phyloP scores from a whole-genome alignment of 2,113 vertebrate species.

The Percopsis transmontana region DNA sequence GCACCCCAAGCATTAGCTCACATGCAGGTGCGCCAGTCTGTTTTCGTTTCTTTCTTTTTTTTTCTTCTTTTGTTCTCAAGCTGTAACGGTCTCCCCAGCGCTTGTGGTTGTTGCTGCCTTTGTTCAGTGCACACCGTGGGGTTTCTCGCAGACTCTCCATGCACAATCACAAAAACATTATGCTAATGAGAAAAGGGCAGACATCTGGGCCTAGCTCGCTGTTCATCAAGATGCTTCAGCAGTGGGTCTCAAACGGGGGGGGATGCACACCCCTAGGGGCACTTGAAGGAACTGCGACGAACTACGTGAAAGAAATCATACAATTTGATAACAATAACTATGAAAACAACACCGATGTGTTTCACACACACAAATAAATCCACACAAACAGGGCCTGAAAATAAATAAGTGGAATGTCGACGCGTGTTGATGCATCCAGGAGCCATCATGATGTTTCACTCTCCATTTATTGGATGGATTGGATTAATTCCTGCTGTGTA shows the following conservation, averaged over 20 bases:
- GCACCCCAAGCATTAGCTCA: constrained; percentile 52
- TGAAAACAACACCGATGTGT: no score
- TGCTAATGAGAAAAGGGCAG: constrained; percentile 63
- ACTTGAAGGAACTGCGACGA: no score
- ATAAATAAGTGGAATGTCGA: no score
- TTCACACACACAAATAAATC: no score
- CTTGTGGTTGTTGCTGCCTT: constrained; percentile 77
- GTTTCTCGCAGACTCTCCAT: constrained; percentile 47
- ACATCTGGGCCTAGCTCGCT: constrained; percentile 72
- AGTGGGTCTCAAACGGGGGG: neutral
- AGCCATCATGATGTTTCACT: no score
- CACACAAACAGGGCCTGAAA: no score
- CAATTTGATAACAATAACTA: no score
- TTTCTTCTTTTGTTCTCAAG: constrained; percentile 69
- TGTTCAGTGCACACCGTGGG: constrained; percentile 62
- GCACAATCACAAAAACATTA: constrained; percentile 70
- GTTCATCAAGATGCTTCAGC: constrained; percentile 38
- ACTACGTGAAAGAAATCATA: no score
- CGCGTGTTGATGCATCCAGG: no score
- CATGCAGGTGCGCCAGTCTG: constrained; percentile 71
- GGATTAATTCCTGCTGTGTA: no score
- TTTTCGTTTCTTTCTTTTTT: constrained; percentile 25
- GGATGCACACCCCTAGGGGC: no score
- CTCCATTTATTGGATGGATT: no score
- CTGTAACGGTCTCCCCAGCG: constrained; percentile 75